phyloP scores from a whole-genome alignment of 2,797 vertebrate species.

The Mormyrops attenuatus region DNA sequence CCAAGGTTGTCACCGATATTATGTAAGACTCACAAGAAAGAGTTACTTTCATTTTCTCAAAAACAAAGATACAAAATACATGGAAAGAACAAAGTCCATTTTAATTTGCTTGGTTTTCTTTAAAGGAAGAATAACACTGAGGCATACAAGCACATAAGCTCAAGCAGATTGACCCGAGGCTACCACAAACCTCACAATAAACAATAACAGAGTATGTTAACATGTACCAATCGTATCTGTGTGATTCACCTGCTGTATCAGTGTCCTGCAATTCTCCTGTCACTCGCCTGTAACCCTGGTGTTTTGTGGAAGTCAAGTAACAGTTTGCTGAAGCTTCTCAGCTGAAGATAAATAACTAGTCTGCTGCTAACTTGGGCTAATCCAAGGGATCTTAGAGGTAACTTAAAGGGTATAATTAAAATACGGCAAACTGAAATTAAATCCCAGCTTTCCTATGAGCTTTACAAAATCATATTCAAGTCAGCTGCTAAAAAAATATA shows the following conservation, averaged over 20 bases:
- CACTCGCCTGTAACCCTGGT: not conserved
- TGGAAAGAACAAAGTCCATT: not conserved
- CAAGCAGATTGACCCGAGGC: not conserved
- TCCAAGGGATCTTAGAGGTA: constrained; percentile 25
- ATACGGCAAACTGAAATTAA: constrained; percentile 26
- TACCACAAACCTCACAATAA: not conserved
- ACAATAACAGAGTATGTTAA: not conserved
- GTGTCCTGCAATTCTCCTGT: not conserved
- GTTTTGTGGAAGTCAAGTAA: not conserved
- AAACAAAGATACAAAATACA: not conserved
- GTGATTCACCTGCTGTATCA: not conserved
- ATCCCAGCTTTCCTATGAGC: constrained; percentile 47
- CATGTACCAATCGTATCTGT: not conserved
- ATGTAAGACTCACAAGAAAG: not conserved
- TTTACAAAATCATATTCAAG: constrained; percentile 39
- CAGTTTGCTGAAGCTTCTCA: not conserved
- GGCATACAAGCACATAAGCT: not conserved
- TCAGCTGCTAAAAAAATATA: constrained; percentile 35
- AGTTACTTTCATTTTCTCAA: not conserved
- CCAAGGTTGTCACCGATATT: not conserved
- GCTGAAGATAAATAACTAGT: not conserved
- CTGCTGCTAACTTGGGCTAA: constrained; percentile 27
- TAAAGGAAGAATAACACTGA: not conserved
- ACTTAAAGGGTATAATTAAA: constrained; percentile 35
- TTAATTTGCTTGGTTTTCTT: not conserved